Evolutionary conservation across 2,797 vertebrate genomes (phyloP).

Genomic region (Eupleurogrammus muticus): DNA sequence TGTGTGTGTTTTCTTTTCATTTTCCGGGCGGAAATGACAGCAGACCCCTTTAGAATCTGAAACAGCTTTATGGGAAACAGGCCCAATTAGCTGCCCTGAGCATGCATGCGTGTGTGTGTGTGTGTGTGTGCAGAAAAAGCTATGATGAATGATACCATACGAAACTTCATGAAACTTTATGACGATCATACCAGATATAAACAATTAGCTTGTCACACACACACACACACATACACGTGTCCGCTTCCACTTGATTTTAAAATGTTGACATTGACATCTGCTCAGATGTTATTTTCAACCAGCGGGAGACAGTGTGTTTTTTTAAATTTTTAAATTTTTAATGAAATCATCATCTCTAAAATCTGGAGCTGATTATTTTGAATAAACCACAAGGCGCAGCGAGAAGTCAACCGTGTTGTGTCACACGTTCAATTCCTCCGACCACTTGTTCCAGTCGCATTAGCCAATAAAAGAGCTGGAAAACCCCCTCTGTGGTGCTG

Average conservation of each 20-base stretch:
- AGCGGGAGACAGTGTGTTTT: slow-evolving; percentile 12
- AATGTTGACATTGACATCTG: background rate
- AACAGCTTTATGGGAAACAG: slow-evolving; percentile 53
- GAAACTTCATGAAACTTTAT: too few species aligned
- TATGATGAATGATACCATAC: slow-evolving; percentile 56
- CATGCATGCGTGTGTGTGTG: background rate
- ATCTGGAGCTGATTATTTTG: slow-evolving; percentile 6
- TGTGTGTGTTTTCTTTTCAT: slow-evolving; percentile 71
- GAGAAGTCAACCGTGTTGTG: slow-evolving; percentile 13
- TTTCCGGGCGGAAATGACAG: slow-evolving; percentile 65
- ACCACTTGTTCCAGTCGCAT: slow-evolving; percentile 41
- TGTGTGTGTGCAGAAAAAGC: background rate
- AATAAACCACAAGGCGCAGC: slow-evolving; percentile 39
- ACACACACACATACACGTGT: slow-evolving; percentile 3
- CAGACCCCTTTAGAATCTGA: slow-evolving; percentile 49
- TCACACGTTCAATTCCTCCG: slow-evolving; percentile 44
- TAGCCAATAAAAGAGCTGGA: slow-evolving; percentile 55
- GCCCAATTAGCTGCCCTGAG: slow-evolving; percentile 8
- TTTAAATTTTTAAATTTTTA: slow-evolving; percentile 22
- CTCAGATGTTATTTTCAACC: background rate
- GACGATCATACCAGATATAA: slow-evolving; percentile 46
- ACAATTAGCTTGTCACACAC: slow-evolving; percentile 45
- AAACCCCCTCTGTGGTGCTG: slow-evolving; percentile 24
- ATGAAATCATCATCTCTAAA: slow-evolving; percentile 22
- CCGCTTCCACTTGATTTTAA: slow-evolving; percentile 26